Evolutionary conservation across 2,113 vertebrate genomes (phyloP), one percentile per base, ranked within the genome.

Genomic region (Sorex fumeus): DNA sequence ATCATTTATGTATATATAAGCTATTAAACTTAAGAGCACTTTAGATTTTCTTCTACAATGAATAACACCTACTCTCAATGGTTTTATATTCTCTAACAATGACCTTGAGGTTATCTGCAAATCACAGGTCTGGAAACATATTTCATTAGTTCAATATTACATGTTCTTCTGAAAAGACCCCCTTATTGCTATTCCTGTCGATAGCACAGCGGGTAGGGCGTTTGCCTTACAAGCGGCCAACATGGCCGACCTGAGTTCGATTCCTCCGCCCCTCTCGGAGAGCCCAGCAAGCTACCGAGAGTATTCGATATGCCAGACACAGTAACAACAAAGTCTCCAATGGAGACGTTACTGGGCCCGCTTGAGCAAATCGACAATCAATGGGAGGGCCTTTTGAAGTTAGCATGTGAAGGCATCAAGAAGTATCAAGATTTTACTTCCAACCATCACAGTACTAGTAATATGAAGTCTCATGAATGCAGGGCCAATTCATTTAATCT

Each of bases 31-130:
- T 86, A 8, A 30, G 66, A 2, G 15, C 30, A 30, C 89, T 78
- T 85, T 19, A 86, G 16, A 47, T 81, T 85, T 81, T 91, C 64
- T 43, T 91, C 36, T 72, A 82, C 1, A 71, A 30, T 66, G n/a
- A 91, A 66, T 8, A 88, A 2, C 66, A 50, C 82, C 16, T 34
- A 30, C 11, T 81, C 13, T 82, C 16, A 85, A 27, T 82, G 40
- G 13, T n/a, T 19, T 34, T 93, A 27, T 1, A 67, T 4, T 76
- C 10, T 9, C 70, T 71, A 53, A 45, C 28, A 75, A 76, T 40
- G 36, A 2, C 19, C 8, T 85, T 77, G 25, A 69, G 69, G 91
- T 3, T 11, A 50, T 72, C 21, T 50, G 15, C 36, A 88, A 80
- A 72, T 84, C 67, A 62, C 23, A 84, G n/a, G n/a, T n/a, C 3